Evolutionary conservation across 2,113 vertebrate species (phyloP).

Genomic region (Gymnarchus niloticus): DNA sequence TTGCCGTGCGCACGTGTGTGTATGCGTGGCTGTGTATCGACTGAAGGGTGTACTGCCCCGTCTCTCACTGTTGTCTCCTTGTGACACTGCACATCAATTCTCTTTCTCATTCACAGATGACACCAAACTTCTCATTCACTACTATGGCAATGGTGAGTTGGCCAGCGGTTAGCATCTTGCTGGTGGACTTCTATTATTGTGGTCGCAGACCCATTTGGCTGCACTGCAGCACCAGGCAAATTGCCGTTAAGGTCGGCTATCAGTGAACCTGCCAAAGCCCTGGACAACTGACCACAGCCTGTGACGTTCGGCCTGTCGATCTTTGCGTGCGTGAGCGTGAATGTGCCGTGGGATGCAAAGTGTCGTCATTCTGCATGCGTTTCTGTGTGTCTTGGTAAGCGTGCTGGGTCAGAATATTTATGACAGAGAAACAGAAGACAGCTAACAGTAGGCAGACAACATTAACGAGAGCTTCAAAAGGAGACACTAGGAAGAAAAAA

Average conservation of each 20-base stretch:
- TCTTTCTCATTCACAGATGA: constrained; percentile 61
- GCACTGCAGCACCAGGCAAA: background rate
- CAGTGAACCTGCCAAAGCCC: background rate
- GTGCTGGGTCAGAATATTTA: background rate
- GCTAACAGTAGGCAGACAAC: background rate
- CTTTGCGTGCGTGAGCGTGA: background rate
- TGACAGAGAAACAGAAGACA: background rate
- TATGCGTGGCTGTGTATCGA: constrained; percentile 22
- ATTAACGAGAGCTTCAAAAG: background rate
- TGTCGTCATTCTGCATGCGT: background rate
- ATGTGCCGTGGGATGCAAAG: background rate
- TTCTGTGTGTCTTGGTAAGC: background rate
- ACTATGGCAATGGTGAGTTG: constrained; percentile 65
- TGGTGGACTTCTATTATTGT: background rate
- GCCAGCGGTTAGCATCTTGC: constrained; percentile 13
- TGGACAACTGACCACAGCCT: constrained; percentile 20
- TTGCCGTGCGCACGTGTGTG: background rate
- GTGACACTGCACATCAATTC: constrained; percentile 32
- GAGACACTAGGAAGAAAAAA: background rate
- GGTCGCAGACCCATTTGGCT: background rate
- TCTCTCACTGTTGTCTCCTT: constrained; percentile 18
- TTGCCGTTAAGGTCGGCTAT: background rate
- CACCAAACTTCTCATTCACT: constrained; percentile 64
- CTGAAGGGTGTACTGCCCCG: constrained; percentile 22
- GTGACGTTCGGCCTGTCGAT: background rate